A percentile compares a stretch with the other conserved stretches of the same genome.
Conservation (phyloP, 2,888 invertebrate species). For the Apamea anceps region DNA sequence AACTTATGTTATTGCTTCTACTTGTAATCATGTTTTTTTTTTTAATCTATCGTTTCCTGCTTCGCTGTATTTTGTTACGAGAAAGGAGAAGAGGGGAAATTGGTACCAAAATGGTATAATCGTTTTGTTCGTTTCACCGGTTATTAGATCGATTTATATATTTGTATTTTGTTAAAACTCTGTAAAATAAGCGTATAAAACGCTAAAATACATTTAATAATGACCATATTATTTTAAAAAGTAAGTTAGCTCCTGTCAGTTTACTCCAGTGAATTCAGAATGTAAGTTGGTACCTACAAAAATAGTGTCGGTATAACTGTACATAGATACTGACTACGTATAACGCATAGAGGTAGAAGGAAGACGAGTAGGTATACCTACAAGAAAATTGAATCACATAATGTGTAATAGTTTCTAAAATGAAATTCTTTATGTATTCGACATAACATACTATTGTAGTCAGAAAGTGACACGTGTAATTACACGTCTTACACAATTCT, state of each 20-base stretch:
- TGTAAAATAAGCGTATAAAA: not conserved
- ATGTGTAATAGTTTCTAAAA: not conserved
- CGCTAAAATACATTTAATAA: not conserved
- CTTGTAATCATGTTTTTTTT: not conserved
- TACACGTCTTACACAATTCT: not conserved
- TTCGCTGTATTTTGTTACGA: not conserved
- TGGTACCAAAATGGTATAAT: not conserved
- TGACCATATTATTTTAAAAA: not conserved
- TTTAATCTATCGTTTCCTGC: not conserved
- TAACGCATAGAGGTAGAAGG: not conserved
- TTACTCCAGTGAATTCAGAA: not conserved
- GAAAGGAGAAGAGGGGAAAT: not conserved
- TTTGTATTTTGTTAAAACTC: not conserved
- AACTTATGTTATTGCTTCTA: not conserved
- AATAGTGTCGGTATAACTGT: not conserved
- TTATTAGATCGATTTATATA: not conserved
- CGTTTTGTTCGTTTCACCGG: not conserved
- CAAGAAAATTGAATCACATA: not conserved
- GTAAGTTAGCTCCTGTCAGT: not conserved
- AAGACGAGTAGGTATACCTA: not conserved
- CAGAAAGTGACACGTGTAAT: conserved; percentile 21
- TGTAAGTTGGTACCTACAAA: not conserved
- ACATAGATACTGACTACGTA: not conserved
- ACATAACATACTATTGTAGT: not conserved
- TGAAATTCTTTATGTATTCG: not conserved